Conservation (phyloP, 2,888 invertebrate species). For the Ashinkailepas kermadecensis region DNA sequence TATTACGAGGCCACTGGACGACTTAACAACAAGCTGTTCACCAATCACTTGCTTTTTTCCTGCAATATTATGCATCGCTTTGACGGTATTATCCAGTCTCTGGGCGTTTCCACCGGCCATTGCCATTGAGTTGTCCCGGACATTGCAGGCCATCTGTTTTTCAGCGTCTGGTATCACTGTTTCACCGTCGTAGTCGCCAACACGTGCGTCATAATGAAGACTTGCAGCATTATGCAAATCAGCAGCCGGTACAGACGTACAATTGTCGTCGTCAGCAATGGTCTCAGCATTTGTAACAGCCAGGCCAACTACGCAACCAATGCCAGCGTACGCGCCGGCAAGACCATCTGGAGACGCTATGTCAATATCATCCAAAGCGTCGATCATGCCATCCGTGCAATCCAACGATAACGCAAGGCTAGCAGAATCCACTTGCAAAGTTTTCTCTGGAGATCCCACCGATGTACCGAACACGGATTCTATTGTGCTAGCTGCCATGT, state of each 20-base stretch:
- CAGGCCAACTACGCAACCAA: slow-evolving; percentile 13
- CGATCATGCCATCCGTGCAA: background rate
- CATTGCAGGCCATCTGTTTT: slow-evolving; percentile 26
- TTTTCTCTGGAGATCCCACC: background rate
- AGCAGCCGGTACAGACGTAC: slow-evolving; percentile 19
- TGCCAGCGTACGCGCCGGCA: background rate
- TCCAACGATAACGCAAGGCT: background rate
- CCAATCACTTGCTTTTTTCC: slow-evolving; percentile 20
- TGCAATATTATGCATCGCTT: background rate
- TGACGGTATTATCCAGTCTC: background rate
- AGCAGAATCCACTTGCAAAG: background rate
- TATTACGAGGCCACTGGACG: slow-evolving; percentile 7
- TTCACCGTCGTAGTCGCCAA: slow-evolving; percentile 25
- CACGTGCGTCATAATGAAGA: slow-evolving; percentile 21
- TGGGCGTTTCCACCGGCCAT: background rate
- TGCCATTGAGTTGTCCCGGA: background rate
- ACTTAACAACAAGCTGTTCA: background rate
- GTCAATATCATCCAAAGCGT: background rate
- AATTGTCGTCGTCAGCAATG: background rate
- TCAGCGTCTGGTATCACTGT: slow-evolving; percentile 3
- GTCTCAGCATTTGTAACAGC: background rate
- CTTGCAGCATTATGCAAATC: slow-evolving; percentile 23
- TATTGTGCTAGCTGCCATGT: background rate
- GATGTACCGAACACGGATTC: background rate
- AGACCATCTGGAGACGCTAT: slow-evolving; percentile 20